phyloP scores from a whole-genome alignment of 2,888 invertebrate species.

The Thysanoteuthis rhombus region DNA sequence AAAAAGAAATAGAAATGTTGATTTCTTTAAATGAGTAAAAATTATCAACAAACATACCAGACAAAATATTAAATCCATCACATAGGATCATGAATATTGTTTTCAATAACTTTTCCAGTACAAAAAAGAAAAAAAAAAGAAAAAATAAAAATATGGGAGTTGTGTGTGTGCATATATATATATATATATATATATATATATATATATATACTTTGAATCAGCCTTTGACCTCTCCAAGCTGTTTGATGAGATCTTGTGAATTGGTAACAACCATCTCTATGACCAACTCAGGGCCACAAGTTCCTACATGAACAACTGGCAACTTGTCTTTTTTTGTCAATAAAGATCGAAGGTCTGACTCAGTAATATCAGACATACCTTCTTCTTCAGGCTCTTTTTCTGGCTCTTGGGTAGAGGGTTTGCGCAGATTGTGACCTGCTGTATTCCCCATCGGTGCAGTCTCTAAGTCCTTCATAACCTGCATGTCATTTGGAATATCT shows the following conservation, averaged over 20 bases:
- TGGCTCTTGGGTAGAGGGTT: background rate
- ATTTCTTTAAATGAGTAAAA: background rate
- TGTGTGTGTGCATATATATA: no score
- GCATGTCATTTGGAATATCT: slow-evolving; percentile 24
- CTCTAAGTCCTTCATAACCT: slow-evolving; percentile 24
- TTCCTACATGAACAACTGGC: slow-evolving; percentile 15
- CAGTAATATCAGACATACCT: background rate
- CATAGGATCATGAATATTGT: no score
- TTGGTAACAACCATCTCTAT: slow-evolving; percentile 15
- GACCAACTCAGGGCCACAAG: background rate
- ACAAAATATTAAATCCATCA: background rate
- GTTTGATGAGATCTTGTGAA: slow-evolving; percentile 1
- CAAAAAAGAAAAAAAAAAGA: background rate
- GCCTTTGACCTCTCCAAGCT: background rate
- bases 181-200: no score
- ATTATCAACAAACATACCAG: background rate
- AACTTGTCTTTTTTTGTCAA: slow-evolving; percentile 13
- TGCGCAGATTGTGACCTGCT: background rate
- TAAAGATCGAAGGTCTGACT: slow-evolving; percentile 15
- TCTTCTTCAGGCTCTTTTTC: slow-evolving; percentile 1
- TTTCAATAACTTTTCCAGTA: background rate
- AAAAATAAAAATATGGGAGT: background rate
- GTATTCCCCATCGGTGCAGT: background rate
- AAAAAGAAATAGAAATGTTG: background rate
- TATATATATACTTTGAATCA: background rate